A percentile compares a stretch with the other conserved stretches of the same genome.
Evolutionary conservation across 92 coral and sea anemone species (phyloP).

Genomic region (Palythoa grandiflora): DNA sequence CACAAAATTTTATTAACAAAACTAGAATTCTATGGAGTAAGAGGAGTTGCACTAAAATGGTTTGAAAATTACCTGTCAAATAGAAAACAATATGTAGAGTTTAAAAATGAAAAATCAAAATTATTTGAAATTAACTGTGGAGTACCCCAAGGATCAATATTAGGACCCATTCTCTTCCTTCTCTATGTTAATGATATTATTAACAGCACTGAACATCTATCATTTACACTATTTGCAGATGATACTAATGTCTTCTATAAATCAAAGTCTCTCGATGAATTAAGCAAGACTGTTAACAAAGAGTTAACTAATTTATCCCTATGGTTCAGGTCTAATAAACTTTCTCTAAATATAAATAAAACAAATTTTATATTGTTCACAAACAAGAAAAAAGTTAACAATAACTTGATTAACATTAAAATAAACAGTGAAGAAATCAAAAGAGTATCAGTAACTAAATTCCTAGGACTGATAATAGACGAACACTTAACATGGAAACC

Average conservation of each 20-base stretch:
- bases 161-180: neutral
- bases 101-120: neutral
- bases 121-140: neutral
- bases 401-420: no score
- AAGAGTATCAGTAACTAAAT: no score
- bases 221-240: no score
- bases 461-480: no score
- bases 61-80: neutral
- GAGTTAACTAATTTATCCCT: neutral
- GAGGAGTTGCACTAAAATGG: neutral
- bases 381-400: no score
- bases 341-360: neutral
- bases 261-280: neutral
- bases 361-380: no score
- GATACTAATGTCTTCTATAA: no score
- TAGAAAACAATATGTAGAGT: no score
- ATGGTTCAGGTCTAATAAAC: constrained; percentile 18
- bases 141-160: neutral
- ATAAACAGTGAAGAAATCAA: no score
- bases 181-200: neutral
- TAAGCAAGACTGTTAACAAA: neutral
- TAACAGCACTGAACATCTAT: neutral
- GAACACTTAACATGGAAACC: no score
- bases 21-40: neutral
- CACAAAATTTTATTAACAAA: no score